These are phyloP conservation scores for Leucoptera coffeella DNA, from an alignment of 2,888 invertebrate species.

Conservation along the genomic window DNA sequence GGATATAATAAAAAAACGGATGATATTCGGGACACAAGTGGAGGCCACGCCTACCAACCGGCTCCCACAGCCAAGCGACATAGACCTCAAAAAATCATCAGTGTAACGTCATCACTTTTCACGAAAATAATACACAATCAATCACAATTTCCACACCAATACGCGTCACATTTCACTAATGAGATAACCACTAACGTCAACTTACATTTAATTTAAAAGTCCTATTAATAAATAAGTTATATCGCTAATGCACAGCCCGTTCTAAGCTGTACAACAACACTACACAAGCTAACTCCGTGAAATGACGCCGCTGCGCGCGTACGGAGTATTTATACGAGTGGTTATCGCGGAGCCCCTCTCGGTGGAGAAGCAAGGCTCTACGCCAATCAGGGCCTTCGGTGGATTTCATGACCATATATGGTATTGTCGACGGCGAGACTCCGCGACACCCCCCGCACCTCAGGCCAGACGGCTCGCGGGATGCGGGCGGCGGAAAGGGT, in stretches of 20 bases:
- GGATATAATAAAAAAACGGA: no score
- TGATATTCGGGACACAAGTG: no score
- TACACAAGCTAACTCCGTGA: slow-evolving; percentile 47
- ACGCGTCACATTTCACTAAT: background rate
- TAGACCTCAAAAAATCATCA: slow-evolving; percentile 14
- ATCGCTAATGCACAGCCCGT: slow-evolving; percentile 47
- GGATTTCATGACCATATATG: slow-evolving; percentile 64
- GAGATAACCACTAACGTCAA: slow-evolving; percentile 10
- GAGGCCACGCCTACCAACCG: slow-evolving; percentile 54
- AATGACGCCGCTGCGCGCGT: slow-evolving; percentile 37
- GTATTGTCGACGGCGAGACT: slow-evolving; percentile 58
- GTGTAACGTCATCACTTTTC: background rate
- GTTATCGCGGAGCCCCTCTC: slow-evolving; percentile 49
- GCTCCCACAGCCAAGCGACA: slow-evolving; percentile 16
- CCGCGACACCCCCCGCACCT: slow-evolving; percentile 21
- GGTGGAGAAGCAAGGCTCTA: slow-evolving; percentile 38
- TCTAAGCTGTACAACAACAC: slow-evolving; percentile 35
- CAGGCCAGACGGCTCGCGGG: no score
- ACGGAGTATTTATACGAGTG: slow-evolving; percentile 54
- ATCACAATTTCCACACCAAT: background rate
- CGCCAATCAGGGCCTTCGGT: slow-evolving; percentile 57
- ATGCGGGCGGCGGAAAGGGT: no score
- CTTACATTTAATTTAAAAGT: slow-evolving; percentile 50
- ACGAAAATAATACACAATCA: background rate
- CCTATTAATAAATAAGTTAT: slow-evolving; percentile 52